Percentiles rank a stretch among this genome's conserved stretches.
Conservation (phyloP, 2,113 vertebrate species). For the Ceyx melanurus region DNA sequence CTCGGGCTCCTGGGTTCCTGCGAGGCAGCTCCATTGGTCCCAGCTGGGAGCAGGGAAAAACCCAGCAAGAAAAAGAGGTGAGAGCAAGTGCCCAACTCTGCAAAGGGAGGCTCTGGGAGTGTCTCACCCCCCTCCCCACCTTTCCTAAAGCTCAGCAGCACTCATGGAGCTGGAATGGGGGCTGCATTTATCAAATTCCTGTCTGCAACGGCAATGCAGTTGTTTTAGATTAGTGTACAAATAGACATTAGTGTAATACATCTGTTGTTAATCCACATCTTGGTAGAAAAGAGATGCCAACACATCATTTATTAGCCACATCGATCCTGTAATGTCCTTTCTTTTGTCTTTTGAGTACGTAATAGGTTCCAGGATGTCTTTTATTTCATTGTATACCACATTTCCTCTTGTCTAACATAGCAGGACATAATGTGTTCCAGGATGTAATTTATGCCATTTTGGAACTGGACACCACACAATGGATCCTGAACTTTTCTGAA, state of each 20-base stretch:
- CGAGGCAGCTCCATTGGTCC: not conserved
- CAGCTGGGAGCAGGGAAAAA: not conserved
- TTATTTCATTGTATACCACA: slow-evolving; percentile 76
- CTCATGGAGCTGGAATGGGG: slow-evolving; percentile 38
- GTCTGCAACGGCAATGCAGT: slow-evolving; percentile 75
- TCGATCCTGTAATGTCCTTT: slow-evolving; percentile 77
- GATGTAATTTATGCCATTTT: slow-evolving; percentile 72
- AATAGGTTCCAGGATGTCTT: slow-evolving; percentile 81
- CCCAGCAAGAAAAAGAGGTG: not conserved
- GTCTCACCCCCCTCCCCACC: slow-evolving; percentile 7
- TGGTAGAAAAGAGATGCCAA: slow-evolving; percentile 79
- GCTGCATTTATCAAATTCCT: slow-evolving; percentile 76
- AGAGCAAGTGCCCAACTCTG: not conserved
- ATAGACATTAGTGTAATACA: slow-evolving; percentile 79
- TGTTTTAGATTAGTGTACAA: slow-evolving; percentile 83
- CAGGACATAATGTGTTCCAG: slow-evolving; percentile 76
- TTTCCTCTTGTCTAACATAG: slow-evolving; percentile 76
- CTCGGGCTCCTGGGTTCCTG: not conserved
- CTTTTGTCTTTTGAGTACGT: slow-evolving; percentile 62
- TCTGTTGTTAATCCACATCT: slow-evolving; percentile 82
- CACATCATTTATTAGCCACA: slow-evolving; percentile 80
- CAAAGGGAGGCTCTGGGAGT: not conserved
- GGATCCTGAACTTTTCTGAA: slow-evolving; percentile 58
- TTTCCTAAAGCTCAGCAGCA: slow-evolving; percentile 27
- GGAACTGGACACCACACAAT: slow-evolving; percentile 59